Percentiles rank a stretch among this genome's conserved stretches.
These are phyloP conservation scores for Lampropteryx suffumata DNA, from an alignment of 2,888 invertebrate genomes.

Conservation along the genomic window DNA sequence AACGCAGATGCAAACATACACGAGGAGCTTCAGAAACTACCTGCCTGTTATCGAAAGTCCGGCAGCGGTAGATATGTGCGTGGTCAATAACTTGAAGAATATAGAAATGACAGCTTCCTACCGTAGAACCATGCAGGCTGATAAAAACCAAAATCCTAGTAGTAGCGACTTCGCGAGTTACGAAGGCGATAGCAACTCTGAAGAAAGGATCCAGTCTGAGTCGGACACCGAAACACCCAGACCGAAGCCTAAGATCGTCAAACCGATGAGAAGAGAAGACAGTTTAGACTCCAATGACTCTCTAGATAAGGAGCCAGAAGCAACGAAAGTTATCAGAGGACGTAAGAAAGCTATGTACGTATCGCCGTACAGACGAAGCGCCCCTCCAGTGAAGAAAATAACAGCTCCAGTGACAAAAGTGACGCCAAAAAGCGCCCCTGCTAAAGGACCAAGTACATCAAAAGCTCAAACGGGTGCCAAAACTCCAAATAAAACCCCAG, in stretches of 20 bases:
- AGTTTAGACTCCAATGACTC: constrained; percentile 76
- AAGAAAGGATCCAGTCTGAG: constrained; percentile 78
- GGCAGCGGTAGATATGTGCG: constrained; percentile 71
- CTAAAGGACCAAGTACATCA: constrained; percentile 44
- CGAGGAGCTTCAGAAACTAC: constrained; percentile 77
- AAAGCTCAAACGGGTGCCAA: constrained; percentile 62
- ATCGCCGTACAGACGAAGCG: constrained; percentile 79
- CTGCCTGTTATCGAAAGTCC: constrained; percentile 76
- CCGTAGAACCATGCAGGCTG: constrained; percentile 44
- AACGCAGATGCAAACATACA: constrained; percentile 83
- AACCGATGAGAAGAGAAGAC: constrained; percentile 72
- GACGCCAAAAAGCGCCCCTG: constrained; percentile 45
- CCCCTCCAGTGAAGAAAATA: constrained; percentile 60
- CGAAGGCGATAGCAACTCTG: constrained; percentile 83
- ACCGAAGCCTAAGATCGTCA: constrained; percentile 84
- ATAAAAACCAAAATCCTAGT: constrained; percentile 56
- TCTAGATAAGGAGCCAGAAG: constrained; percentile 62
- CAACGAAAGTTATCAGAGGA: constrained; percentile 85
- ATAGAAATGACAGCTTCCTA: constrained; percentile 73
- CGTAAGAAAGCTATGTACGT: constrained; percentile 87
- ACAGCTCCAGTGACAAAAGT: constrained; percentile 39
- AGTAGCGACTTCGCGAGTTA: constrained; percentile 75
- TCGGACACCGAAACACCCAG: constrained; percentile 66
- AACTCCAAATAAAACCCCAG: constrained; percentile 51
- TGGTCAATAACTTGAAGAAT: constrained; percentile 74